Evolutionary conservation across 2,797 vertebrate species (phyloP).

Genomic region (Gouania willdenowi): DNA sequence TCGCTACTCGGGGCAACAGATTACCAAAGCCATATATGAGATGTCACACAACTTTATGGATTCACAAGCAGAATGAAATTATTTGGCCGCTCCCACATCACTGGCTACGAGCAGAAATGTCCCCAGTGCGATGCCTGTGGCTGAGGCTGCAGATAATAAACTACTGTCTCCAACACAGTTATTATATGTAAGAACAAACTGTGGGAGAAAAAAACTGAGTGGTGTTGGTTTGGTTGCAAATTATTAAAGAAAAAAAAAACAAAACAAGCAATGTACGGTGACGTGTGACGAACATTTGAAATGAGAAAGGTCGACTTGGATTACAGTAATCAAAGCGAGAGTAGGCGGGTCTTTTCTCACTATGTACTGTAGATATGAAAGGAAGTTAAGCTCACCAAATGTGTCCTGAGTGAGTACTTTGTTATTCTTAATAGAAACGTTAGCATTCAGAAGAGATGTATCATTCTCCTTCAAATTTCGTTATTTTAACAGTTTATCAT

Average conservation of each 20-base stretch:
- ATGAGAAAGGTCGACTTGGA: slow-evolving; percentile 23
- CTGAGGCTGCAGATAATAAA: neutral
- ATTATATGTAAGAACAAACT: slow-evolving; percentile 9
- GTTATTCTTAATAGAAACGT: slow-evolving; percentile 61
- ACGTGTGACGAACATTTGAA: slow-evolving; percentile 24
- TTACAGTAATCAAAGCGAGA: slow-evolving; percentile 11
- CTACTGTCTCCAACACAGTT: too few species aligned
- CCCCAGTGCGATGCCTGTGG: slow-evolving; percentile 9
- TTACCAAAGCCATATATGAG: slow-evolving; percentile 24
- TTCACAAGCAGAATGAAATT: slow-evolving; percentile 22
- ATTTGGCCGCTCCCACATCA: slow-evolving; percentile 24
- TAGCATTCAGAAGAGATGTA: slow-evolving; percentile 46
- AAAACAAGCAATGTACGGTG: neutral
- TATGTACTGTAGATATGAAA: slow-evolving; percentile 49
- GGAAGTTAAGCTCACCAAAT: slow-evolving; percentile 39
- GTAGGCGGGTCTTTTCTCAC: slow-evolving; percentile 10
- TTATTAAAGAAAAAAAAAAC: slow-evolving; percentile 10
- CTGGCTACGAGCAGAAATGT: slow-evolving; percentile 11
- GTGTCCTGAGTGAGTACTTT: slow-evolving; percentile 54
- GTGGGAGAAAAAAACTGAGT: neutral
- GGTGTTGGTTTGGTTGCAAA: neutral
- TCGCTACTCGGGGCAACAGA: slow-evolving; percentile 23
- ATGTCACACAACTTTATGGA: slow-evolving; percentile 23
- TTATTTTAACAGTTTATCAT: too few species aligned
- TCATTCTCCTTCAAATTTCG: too few species aligned